Conservation (phyloP, 2,888 invertebrate genomes). For the Scaptomyza polygonia region DNA sequence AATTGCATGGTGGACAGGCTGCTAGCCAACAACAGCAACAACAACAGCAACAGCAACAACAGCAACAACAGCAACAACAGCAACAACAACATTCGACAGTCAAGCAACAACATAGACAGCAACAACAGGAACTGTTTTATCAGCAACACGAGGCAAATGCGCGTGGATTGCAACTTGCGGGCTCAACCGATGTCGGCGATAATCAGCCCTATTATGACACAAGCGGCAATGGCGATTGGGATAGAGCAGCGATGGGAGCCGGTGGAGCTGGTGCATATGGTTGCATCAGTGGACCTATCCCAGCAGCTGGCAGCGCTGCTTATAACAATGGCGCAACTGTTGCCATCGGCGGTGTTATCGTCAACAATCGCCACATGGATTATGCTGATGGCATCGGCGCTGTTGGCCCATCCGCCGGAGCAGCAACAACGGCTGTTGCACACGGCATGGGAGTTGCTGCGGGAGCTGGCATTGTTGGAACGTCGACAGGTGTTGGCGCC, state of each 20-base stretch:
- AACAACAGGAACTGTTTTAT: constrained; percentile 52
- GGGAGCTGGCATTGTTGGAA: constrained; percentile 48
- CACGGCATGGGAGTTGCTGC: constrained; percentile 61
- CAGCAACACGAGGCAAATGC: constrained; percentile 80
- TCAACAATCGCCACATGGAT: constrained; percentile 81
- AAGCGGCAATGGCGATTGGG: constrained; percentile 83
- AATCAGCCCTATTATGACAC: constrained; percentile 83
- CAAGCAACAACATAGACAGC: constrained; percentile 64
- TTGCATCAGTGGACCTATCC: constrained; percentile 80
- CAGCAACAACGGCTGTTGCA: constrained; percentile 69
- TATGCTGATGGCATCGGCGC: constrained; percentile 82
- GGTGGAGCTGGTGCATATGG: constrained; percentile 83
- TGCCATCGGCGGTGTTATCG: constrained; percentile 74
- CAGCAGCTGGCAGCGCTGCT: constrained; percentile 78
- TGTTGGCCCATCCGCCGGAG: constrained; percentile 81
- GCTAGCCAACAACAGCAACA: constrained; percentile 83
- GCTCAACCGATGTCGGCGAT: constrained; percentile 80
- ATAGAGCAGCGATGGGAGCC: constrained; percentile 84
- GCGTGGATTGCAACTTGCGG: constrained; percentile 71
- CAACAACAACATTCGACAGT: constrained; percentile 18
- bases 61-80: constrained; percentile 65
- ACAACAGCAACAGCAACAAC: constrained; percentile 68
- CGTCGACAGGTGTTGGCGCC: constrained; percentile 46
- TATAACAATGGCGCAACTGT: constrained; percentile 77
- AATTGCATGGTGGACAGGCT: constrained; percentile 84